phyloP scores from a whole-genome alignment of 2,888 invertebrate genomes.

The Andrena praecox region DNA sequence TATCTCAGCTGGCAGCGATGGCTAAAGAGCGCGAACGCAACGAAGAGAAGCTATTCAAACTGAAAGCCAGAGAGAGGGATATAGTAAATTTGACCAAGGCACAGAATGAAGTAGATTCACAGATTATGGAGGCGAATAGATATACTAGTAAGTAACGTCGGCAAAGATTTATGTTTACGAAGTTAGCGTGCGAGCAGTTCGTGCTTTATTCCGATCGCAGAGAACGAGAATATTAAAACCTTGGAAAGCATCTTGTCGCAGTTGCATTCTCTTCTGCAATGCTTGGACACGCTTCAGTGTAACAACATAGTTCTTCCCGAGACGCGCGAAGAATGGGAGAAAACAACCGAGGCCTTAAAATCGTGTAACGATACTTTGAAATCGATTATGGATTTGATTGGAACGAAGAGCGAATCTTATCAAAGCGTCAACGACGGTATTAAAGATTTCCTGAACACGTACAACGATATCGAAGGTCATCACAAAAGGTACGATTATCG shows the following conservation, averaged over 20 bases:
- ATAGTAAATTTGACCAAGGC: conserved; percentile 56
- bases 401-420: conserved; percentile 56
- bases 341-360: conserved; percentile 48
- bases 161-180: not conserved
- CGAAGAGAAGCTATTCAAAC: conserved; percentile 58
- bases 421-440: conserved; percentile 56
- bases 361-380: conserved; percentile 57
- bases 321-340: conserved; percentile 57
- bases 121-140: conserved; percentile 48
- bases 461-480: conserved; percentile 16
- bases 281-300: conserved; percentile 69
- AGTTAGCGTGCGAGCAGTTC: not conserved
- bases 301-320: conserved; percentile 71
- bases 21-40: conserved; percentile 66
- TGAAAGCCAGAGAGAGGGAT: conserved; percentile 68
- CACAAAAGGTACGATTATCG: conserved; percentile 19
- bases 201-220: conserved; percentile 55
- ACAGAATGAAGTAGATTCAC: conserved; percentile 67
- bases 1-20: conserved; percentile 62
- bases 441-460: conserved; percentile 58
- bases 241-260: conserved; percentile 55
- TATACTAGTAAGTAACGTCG: conserved; percentile 56
- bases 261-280: conserved; percentile 62
- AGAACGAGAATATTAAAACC: conserved; percentile 42
- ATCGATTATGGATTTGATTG: conserved; percentile 61